These are phyloP conservation scores for Cyrtonyx montezumae DNA, from an alignment of 2,113 vertebrate genomes.

Conservation along the genomic window DNA sequence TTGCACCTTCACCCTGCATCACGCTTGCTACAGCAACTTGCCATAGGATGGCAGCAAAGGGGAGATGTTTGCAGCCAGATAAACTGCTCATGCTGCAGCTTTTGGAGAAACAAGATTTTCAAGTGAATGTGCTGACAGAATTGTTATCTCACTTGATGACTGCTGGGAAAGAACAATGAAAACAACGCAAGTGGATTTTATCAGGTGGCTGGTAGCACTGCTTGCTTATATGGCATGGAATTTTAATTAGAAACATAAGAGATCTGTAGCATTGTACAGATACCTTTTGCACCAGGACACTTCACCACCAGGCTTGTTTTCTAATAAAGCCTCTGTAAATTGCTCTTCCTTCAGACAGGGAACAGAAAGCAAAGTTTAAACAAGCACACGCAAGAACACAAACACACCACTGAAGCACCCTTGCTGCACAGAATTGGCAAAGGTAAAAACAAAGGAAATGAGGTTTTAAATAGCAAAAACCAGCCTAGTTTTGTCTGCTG, in stretches of 20 bases:
- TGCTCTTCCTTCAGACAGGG: neutral
- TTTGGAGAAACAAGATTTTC: neutral
- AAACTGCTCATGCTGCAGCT: neutral
- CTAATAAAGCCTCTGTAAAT: neutral
- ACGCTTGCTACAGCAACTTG: neutral
- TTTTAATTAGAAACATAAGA: neutral
- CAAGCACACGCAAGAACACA: neutral
- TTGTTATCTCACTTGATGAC: neutral
- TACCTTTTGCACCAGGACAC: neutral
- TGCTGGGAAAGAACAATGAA: neutral
- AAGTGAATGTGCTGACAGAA: neutral
- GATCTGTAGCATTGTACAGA: neutral
- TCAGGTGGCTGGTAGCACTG: neutral
- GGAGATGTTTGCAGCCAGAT: neutral
- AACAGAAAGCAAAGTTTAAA: neutral
- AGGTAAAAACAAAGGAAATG: neutral
- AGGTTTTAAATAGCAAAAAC: neutral
- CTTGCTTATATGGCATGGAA: neutral
- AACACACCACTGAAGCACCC: neutral
- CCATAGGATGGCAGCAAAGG: conserved; percentile 58
- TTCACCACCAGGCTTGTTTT: neutral
- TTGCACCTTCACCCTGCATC: neutral
- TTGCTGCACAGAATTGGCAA: neutral
- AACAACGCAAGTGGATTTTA: conserved; percentile 9
- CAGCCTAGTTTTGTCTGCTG: neutral